phyloP scores from a whole-genome alignment of 2,113 vertebrate species.

The Oenanthe melanoleuca region DNA sequence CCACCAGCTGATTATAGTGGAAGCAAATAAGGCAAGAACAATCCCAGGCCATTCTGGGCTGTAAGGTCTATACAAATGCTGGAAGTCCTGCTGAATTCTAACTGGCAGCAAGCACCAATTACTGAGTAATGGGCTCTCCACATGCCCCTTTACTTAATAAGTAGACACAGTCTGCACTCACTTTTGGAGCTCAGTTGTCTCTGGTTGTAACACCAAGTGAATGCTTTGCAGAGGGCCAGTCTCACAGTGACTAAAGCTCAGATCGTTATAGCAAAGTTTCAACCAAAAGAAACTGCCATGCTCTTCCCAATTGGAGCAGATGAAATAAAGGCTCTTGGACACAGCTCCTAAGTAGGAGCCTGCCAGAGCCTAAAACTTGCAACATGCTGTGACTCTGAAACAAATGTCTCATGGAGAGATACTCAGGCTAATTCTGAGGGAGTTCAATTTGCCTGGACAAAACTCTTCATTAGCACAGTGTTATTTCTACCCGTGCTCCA shows the following conservation, averaged over 20 bases:
- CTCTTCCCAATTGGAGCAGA: constrained; percentile 40
- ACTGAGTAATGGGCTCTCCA: constrained; percentile 49
- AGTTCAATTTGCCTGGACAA: neutral
- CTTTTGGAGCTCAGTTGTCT: constrained; percentile 46
- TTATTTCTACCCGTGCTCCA: neutral
- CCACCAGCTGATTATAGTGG: neutral
- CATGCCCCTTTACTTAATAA: constrained; percentile 44
- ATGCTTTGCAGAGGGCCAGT: constrained; percentile 31
- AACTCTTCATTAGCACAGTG: neutral
- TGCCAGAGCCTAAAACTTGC: constrained; percentile 45
- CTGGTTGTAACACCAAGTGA: constrained; percentile 43
- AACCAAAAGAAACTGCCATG: constrained; percentile 44
- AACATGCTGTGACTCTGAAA: constrained; percentile 55
- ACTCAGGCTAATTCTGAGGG: constrained; percentile 4
- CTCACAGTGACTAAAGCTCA: constrained; percentile 15
- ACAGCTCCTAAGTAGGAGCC: constrained; percentile 6
- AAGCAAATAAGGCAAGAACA: constrained; percentile 49
- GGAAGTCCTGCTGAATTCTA: constrained; percentile 44
- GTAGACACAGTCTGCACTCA: constrained; percentile 13
- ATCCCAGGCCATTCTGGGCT: constrained; percentile 29
- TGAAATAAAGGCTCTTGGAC: constrained; percentile 51
- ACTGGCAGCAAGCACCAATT: constrained; percentile 61
- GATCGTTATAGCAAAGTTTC: constrained; percentile 21
- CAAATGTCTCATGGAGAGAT: constrained; percentile 11
- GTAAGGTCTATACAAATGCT: constrained; percentile 40